phyloP scores from a whole-genome alignment of 2,888 invertebrate species.

The Latrodectus elegans region DNA sequence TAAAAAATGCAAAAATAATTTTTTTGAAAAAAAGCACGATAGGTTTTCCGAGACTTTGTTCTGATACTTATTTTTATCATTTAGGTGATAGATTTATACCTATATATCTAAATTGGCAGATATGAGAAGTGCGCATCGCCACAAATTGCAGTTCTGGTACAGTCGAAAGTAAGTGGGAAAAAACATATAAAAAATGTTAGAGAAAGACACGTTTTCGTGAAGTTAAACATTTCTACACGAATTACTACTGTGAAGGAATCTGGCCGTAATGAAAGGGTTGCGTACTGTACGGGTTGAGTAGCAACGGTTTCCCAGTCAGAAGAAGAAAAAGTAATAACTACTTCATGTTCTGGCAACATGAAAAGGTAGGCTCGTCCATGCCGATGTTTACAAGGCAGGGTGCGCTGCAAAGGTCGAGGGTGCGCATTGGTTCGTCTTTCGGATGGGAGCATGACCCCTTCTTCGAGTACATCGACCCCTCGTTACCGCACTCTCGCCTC shows the following conservation, averaged over 20 bases:
- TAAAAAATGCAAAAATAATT: too few relatives aligned
- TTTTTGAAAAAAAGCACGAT: too few relatives aligned
- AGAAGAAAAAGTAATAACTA: too few relatives aligned
- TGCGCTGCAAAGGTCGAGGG: constrained; percentile 51
- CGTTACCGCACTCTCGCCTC: constrained; percentile 45
- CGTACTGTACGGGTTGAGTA: neutral
- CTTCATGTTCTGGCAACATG: constrained; percentile 3
- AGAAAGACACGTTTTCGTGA: constrained; percentile 1
- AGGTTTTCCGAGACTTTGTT: too few relatives aligned
- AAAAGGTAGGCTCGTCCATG: constrained; percentile 35
- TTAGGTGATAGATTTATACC: too few relatives aligned
- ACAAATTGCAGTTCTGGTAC: too few relatives aligned
- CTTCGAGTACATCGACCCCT: constrained; percentile 55
- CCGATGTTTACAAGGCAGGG: constrained; percentile 49
- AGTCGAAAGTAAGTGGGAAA: too few relatives aligned
- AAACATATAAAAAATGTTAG: too few relatives aligned
- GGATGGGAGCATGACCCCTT: constrained; percentile 24
- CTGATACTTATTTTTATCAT: too few relatives aligned
- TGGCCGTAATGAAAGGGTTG: constrained; percentile 48
- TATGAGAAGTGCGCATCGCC: too few relatives aligned
- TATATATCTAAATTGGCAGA: too few relatives aligned
- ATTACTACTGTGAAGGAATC: constrained; percentile 43
- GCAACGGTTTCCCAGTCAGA: too few relatives aligned
- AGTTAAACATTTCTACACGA: constrained; percentile 54
- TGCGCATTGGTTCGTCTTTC: constrained; percentile 34